Base-by-base conservation (phyloP, 2,888 invertebrate species). In the Anthoptus insignis region DNA sequence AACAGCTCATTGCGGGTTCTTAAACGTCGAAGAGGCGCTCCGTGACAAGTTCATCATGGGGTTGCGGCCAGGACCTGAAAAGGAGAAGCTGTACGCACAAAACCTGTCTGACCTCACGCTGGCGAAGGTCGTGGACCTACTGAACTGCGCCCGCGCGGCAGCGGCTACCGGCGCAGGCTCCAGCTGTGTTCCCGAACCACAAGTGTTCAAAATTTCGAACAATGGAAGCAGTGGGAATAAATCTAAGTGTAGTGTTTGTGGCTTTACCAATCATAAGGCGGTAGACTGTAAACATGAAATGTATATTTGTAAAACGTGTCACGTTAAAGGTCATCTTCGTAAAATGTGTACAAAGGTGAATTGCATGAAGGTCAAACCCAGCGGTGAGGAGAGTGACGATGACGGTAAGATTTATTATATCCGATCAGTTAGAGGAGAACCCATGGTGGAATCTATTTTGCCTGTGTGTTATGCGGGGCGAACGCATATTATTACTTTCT, bases 31-130 rank as follows among this genome's bases (percentile, higher is more conserved):
- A 32, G 70, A 70, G 49, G 47, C 65, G 4, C 45, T 72, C 13
- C 58, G 66, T 2, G 72, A 70, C 34, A 49, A 56, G 1, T 70
- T 72, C 21, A 47, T 68, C 1, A 69, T 69, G 69, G 69, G 68
- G 6, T 64, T 68, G 68, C 39, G 45, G 47, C 53, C 66, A n/a
- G 66, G 71, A 7, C 50, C 52, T 1, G 77, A 76, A 24, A 68
- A 68, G 7, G 73, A 76, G 4, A 75, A 76, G 58, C 34, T 78
- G 21, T 78, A 70, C 56, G 66, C 70, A 1, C 69, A 73, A 34
- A 69, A 73, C 14, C 8, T 73, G 0, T 39, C 61, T 0, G 69
- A 65, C 1, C 50, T 77, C 14, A 77, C 75, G 0, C 58, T 77
- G 16, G 59, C 65, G 0, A 76, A 72, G 57, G 77, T 72, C 3